Evolutionary conservation across 2,888 invertebrate genomes (phyloP).

Genomic region (Tachina grossa): DNA sequence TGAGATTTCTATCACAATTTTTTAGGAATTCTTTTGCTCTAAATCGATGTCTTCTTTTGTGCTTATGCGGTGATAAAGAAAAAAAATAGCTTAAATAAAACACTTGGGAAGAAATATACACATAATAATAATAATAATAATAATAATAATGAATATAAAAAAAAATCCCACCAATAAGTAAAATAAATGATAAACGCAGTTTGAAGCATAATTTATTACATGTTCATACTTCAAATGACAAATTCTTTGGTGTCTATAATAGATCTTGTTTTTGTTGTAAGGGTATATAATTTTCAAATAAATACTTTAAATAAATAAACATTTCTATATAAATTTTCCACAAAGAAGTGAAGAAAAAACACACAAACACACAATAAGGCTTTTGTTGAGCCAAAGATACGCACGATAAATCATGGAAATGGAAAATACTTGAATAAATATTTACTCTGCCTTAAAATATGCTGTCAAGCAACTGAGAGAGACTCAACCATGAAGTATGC

Average conservation of each 20-base stretch:
- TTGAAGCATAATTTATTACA: conserved; percentile 11
- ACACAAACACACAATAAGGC: too few species aligned
- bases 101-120: not conserved
- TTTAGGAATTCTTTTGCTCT: not conserved
- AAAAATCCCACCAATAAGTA: not conserved
- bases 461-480: not conserved
- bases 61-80: not conserved
- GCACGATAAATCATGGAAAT: not conserved
- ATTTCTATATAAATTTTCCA: not conserved
- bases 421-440: conserved; percentile 1
- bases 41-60: not conserved
- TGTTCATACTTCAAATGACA: not conserved
- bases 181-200: not conserved
- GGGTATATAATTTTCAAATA: conserved; percentile 29
- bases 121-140: not conserved
- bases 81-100: not conserved
- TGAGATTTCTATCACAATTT: not conserved
- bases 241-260: conserved; percentile 18
- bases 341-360: not conserved
- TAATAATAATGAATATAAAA: not conserved
- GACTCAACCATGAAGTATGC: not conserved
- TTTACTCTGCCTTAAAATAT: conserved; percentile 19
- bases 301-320: conserved; percentile 30
- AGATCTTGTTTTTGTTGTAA: not conserved
- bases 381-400: not conserved